These are phyloP conservation scores for Ctenopoma kingsleyae DNA, from an alignment of 2,797 vertebrate species.

Conservation along the genomic window DNA sequence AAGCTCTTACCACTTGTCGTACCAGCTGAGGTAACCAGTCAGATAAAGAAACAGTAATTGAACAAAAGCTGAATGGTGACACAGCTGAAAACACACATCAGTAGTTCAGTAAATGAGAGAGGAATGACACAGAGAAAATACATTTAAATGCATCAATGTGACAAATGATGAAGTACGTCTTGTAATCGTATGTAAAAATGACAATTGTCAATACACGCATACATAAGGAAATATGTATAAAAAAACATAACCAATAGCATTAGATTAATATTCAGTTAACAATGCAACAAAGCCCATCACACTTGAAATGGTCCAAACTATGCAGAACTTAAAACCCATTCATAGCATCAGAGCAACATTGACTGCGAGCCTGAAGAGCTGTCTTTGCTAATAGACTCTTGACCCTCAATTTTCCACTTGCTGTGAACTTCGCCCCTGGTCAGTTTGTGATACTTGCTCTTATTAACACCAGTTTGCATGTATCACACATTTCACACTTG, in stretches of 20 bases:
- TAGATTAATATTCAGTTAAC: conserved; percentile 15
- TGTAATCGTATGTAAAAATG: too few relatives aligned
- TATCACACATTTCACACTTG: conserved; percentile 6
- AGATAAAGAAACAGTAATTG: conserved; percentile 38
- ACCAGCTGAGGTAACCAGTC: conserved; percentile 36
- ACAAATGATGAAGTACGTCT: conserved; percentile 32
- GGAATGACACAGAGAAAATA: conserved; percentile 17
- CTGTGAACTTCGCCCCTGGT: background rate
- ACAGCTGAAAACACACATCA: conserved; percentile 57
- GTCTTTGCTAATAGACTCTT: conserved; percentile 32
- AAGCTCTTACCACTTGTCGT: conserved; percentile 7
- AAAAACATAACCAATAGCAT: conserved; percentile 32
- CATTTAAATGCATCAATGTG: conserved; percentile 32
- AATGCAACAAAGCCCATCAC: background rate
- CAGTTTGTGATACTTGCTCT: background rate
- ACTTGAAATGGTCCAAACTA: conserved; percentile 3
- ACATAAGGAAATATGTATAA: conserved; percentile 27
- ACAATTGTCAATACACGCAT: conserved; percentile 11
- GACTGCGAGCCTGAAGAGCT: conserved; percentile 39
- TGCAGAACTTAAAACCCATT: conserved; percentile 8
- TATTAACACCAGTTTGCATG: conserved; percentile 9
- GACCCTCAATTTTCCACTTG: conserved; percentile 14
- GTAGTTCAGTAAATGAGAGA: conserved; percentile 68
- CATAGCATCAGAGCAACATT: conserved; percentile 31
- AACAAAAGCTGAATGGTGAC: conserved; percentile 39